phyloP scores from a whole-genome alignment of 2,888 invertebrate genomes.

The Neoitamus cyanurus region DNA sequence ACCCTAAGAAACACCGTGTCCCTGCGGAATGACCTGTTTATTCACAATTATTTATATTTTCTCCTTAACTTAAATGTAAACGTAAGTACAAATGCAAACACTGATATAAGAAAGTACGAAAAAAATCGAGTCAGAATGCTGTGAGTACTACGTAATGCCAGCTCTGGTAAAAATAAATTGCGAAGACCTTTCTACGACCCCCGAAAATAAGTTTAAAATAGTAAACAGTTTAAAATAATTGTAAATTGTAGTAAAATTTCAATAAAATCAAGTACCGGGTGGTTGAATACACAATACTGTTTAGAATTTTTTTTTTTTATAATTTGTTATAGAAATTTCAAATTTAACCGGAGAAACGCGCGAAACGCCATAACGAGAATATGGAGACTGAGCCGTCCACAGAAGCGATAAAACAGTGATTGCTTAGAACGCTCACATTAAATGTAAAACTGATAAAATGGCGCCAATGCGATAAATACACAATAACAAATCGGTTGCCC shows the following conservation, averaged over 20 bases:
- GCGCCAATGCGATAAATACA: neutral
- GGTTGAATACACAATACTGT: neutral
- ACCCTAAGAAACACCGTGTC: neutral
- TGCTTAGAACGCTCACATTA: neutral
- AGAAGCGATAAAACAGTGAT: neutral
- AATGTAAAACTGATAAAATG: neutral
- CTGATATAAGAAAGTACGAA: neutral
- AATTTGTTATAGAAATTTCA: neutral
- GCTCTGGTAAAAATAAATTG: neutral
- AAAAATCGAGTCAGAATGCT: neutral
- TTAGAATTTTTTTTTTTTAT: neutral
- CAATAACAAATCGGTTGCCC: neutral
- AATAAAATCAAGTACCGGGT: neutral
- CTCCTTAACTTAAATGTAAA: neutral
- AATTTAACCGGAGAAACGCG: neutral
- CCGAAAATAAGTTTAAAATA: neutral
- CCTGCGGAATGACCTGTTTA: neutral
- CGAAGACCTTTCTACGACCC: neutral
- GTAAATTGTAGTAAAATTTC: neutral
- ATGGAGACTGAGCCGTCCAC: neutral
- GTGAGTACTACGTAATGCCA: constrained; percentile 18
- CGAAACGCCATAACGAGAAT: too few relatives aligned
- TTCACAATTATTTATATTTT: constrained; percentile 9
- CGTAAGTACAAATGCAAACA: constrained; percentile 1
- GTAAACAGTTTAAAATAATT: neutral